phyloP scores from a whole-genome alignment of 2,113 vertebrate species.

The Pycnonotus jocosus region DNA sequence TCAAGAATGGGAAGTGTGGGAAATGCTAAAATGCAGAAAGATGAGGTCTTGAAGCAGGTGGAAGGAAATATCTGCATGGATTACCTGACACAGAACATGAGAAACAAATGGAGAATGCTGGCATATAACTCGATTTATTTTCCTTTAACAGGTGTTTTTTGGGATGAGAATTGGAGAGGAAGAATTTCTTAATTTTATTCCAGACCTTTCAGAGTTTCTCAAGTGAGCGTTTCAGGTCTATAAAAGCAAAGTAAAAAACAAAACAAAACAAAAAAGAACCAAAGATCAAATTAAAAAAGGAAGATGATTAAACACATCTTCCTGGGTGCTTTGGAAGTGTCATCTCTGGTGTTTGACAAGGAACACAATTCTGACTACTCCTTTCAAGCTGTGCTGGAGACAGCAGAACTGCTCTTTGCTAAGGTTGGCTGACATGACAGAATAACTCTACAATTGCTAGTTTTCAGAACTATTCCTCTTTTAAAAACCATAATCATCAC shows the following conservation, averaged over 20 bases:
- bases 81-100: conserved; percentile 27
- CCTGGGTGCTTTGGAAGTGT: background rate
- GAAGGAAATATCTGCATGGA: conserved; percentile 12
- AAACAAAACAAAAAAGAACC: background rate
- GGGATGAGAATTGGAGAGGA: background rate
- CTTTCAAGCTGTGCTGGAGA: conserved; percentile 29
- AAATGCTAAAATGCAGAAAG: conserved; percentile 6
- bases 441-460: background rate
- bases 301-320: background rate
- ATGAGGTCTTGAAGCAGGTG: conserved; percentile 18
- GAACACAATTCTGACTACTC: conserved; percentile 21
- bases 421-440: conserved; percentile 21
- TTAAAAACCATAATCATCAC: background rate
- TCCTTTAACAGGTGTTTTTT: conserved; percentile 31
- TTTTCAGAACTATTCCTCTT: background rate
- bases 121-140: conserved; percentile 1
- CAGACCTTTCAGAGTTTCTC: conserved; percentile 15
- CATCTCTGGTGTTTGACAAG: conserved; percentile 3
- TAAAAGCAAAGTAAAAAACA: background rate
- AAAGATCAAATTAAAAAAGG: background rate
- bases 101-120: background rate
- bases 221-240: background rate
- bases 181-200: conserved; percentile 18
- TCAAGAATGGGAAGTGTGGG: background rate
- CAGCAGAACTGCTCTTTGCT: background rate